Evolutionary conservation across 1,140 invertebrate genomes (phyloP).

Genomic region (Drosophila sp.): DNA sequence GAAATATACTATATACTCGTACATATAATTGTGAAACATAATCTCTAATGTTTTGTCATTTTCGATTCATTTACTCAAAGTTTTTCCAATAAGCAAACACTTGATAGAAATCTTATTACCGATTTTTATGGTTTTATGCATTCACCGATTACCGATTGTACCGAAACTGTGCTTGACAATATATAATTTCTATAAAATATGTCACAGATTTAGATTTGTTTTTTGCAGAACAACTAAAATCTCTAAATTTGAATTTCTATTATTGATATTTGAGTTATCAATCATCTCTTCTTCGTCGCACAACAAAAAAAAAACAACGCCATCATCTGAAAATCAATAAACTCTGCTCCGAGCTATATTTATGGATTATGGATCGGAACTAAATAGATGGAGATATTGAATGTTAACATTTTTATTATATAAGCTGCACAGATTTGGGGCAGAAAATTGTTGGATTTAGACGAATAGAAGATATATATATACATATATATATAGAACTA

Average conservation of each 20-base stretch:
- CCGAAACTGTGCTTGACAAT: slow-evolving; percentile 70
- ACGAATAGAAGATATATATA: slow-evolving; percentile 19
- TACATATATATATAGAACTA: slow-evolving; percentile 1
- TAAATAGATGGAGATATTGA: slow-evolving; percentile 56
- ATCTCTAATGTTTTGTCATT: neutral
- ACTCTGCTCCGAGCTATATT: slow-evolving; percentile 10
- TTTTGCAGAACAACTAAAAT: slow-evolving; percentile 25
- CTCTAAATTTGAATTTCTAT: neutral
- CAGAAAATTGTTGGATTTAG: slow-evolving; percentile 60
- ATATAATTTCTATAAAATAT: slow-evolving; percentile 63
- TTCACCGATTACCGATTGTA: slow-evolving; percentile 23
- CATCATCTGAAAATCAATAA: slow-evolving; percentile 5
- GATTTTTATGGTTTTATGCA: slow-evolving; percentile 18
- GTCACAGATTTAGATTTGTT: neutral
- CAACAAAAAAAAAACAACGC: neutral
- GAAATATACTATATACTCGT: neutral
- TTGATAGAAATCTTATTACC: neutral
- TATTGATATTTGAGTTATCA: slow-evolving; percentile 12
- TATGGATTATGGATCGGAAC: neutral
- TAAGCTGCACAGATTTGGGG: slow-evolving; percentile 39
- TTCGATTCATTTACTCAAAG: neutral
- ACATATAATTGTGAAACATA: neutral
- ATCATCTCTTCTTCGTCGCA: slow-evolving; percentile 4
- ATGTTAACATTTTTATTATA: slow-evolving; percentile 68
- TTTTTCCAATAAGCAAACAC: neutral